Conservation (phyloP, 2,113 vertebrate species). For the Mobula hypostoma region DNA sequence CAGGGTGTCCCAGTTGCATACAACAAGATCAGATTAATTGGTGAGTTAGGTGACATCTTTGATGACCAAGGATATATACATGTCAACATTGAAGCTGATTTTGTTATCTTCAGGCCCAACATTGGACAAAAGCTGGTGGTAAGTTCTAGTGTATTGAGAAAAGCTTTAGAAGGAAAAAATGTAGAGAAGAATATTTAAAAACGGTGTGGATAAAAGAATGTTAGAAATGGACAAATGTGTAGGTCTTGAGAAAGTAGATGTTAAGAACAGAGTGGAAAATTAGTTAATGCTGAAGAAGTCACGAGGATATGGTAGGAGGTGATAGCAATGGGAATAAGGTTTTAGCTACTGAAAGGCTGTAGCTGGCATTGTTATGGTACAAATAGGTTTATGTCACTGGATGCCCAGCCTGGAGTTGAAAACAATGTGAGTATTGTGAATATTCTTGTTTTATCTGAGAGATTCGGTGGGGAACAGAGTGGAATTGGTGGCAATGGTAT, state of each 20-base stretch:
- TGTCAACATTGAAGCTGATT: conserved; percentile 78
- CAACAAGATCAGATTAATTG: conserved; percentile 71
- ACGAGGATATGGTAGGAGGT: too few species aligned
- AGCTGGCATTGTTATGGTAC: not conserved
- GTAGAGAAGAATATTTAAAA: not conserved
- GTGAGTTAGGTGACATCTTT: conserved; percentile 75
- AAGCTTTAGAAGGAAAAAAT: not conserved
- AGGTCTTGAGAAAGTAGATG: not conserved
- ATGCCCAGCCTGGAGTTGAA: not conserved
- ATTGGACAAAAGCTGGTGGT: conserved; percentile 76
- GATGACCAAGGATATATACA: conserved; percentile 88
- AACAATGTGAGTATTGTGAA: not conserved
- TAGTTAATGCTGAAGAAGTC: not conserved
- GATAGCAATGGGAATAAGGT: not conserved
- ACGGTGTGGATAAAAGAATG: too few species aligned
- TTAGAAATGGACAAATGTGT: not conserved
- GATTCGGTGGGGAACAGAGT: not conserved
- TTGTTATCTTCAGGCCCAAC: conserved; percentile 77
- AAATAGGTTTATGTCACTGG: not conserved
- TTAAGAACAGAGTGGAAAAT: not conserved
- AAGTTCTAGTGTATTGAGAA: conserved; percentile 41
- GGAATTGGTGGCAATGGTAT: not conserved
- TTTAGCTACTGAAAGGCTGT: not conserved
- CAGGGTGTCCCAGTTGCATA: conserved; percentile 85
- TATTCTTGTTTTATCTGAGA: not conserved